phyloP scores from a whole-genome alignment of 2,797 vertebrate genomes.

The Rhinichthys osculus region DNA sequence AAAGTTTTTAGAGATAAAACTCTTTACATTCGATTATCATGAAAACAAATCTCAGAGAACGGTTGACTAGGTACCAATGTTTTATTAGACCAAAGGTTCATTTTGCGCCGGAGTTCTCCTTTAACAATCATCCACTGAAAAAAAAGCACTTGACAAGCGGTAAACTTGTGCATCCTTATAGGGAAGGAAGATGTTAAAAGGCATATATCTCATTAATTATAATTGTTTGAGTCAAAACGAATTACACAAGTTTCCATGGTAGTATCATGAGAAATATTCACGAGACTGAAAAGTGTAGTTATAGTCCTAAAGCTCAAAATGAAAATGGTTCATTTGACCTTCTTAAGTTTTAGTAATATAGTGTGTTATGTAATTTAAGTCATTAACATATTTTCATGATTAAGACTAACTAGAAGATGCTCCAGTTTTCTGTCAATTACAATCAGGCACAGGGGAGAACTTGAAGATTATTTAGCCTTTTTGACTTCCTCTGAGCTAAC shows the following conservation, averaged over 20 bases:
- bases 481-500: neutral
- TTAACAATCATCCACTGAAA: too few relatives aligned
- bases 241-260: neutral
- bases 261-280: neutral
- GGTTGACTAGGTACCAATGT: too few relatives aligned
- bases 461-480: neutral
- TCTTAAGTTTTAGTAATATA: neutral
- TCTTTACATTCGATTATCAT: too few relatives aligned
- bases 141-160: neutral
- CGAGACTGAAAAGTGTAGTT: neutral
- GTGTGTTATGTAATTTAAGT: too few relatives aligned
- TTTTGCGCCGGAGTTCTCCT: too few relatives aligned
- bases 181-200: neutral
- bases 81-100: too few relatives aligned
- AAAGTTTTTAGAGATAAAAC: too few relatives aligned
- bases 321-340: neutral
- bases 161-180: neutral
- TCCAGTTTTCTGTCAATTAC: too few relatives aligned
- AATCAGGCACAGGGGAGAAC: neutral
- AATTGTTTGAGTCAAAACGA: neutral
- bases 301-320: neutral
- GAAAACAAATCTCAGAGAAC: too few relatives aligned
- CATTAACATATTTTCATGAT: neutral
- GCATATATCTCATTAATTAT: neutral
- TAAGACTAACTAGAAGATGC: neutral